phyloP scores from a whole-genome alignment of 2,113 vertebrate species.

The Nycticebus coucang region DNA sequence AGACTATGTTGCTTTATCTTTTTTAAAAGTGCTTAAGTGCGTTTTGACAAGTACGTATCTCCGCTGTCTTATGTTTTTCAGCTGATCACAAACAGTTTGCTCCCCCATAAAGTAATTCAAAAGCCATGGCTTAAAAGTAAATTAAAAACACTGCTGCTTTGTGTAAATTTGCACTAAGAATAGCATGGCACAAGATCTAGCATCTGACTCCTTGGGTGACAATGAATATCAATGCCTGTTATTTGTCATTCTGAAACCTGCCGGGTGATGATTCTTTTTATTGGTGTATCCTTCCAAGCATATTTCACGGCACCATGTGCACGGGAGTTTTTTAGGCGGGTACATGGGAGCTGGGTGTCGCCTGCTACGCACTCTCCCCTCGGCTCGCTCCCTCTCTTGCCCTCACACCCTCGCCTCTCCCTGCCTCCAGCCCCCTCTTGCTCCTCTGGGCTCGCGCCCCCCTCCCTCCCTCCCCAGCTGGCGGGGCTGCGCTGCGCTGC shows the following conservation, averaged over 20 bases:
- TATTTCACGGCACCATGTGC: conserved; percentile 60
- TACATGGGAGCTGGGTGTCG: background rate
- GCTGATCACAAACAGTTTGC: background rate
- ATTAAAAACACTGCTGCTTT: conserved; percentile 27
- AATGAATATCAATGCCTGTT: conserved; percentile 59
- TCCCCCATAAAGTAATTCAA: conserved; percentile 15
- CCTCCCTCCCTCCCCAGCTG: conserved; percentile 79
- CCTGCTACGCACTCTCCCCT: background rate
- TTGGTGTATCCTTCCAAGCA: conserved; percentile 50
- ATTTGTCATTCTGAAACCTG: conserved; percentile 65
- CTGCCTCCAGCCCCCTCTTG: background rate
- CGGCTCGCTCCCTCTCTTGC: conserved; percentile 60
- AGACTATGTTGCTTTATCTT: background rate
- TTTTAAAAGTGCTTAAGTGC: background rate
- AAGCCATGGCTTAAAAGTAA: background rate
- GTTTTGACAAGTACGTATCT: background rate
- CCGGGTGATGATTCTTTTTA: conserved; percentile 57
- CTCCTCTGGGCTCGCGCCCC: background rate
- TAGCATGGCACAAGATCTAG: background rate
- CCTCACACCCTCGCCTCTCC: conserved; percentile 61
- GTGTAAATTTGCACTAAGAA: conserved; percentile 46
- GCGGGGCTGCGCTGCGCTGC: conserved; percentile 85
- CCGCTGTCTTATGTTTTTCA: background rate
- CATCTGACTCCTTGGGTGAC: conserved; percentile 50
- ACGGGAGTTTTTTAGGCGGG: background rate